Conservation (phyloP, 2,888 invertebrate species). For the Drosophila differens region DNA sequence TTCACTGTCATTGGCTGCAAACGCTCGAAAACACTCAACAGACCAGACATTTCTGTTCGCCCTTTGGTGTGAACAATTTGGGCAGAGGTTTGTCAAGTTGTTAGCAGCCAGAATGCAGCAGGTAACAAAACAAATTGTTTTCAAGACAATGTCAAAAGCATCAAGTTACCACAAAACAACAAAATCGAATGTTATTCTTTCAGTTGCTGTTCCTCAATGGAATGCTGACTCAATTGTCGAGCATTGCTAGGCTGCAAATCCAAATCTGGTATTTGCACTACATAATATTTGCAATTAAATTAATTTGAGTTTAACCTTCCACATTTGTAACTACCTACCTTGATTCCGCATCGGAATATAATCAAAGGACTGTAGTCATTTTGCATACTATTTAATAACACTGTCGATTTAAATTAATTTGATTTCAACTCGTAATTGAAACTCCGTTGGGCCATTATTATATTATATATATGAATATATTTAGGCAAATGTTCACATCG, state of each 20-base stretch:
- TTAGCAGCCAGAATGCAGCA: conserved; percentile 1
- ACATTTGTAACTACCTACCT: not conserved
- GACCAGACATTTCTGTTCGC: conserved; percentile 5
- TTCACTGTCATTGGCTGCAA: not conserved
- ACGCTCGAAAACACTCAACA: conserved; percentile 28
- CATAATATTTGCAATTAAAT: not conserved
- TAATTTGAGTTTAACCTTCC: not conserved
- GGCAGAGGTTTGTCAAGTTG: conserved; percentile 18
- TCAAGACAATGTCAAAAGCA: not conserved
- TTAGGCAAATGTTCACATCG: not conserved
- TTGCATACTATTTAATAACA: not conserved
- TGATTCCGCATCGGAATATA: not conserved
- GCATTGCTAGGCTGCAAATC: too few species aligned
- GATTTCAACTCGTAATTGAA: not conserved
- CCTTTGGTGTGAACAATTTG: not conserved
- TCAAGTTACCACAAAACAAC: not conserved
- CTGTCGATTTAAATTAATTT: not conserved
- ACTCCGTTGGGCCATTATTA: not conserved
- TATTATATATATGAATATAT: not conserved
- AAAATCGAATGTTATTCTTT: not conserved
- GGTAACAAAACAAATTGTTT: not conserved
- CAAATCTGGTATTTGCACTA: not conserved
- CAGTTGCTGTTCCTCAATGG: not conserved
- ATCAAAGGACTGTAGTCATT: too few species aligned
- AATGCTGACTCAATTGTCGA: too few species aligned